Conservation (phyloP, 2,888 invertebrate genomes). For the Zelleria hepariella region DNA sequence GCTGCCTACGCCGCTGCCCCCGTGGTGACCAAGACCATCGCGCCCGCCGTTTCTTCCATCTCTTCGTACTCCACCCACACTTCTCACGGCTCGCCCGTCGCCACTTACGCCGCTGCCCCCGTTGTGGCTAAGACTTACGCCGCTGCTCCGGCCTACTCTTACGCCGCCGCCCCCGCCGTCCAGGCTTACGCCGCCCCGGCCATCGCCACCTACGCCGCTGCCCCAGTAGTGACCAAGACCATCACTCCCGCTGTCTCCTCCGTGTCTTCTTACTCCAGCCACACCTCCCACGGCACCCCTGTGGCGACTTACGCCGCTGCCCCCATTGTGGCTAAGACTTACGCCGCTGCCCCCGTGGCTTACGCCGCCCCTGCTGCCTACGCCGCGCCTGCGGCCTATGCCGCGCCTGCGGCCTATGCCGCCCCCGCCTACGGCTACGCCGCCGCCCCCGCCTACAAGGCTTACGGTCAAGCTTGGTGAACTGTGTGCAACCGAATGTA, state of each 20-base stretch:
- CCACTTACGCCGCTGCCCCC: constrained; percentile 28
- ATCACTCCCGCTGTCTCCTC: constrained; percentile 18
- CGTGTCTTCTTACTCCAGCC: constrained; percentile 36
- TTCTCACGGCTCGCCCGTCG: constrained; percentile 24
- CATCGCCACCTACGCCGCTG: constrained; percentile 24
- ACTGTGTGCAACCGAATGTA: constrained; percentile 1
- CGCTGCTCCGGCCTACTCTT: constrained; percentile 19
- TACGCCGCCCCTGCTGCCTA: constrained; percentile 12
- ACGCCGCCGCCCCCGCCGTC: constrained; percentile 33
- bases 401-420: constrained; percentile 17
- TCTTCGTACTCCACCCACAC: constrained; percentile 34
- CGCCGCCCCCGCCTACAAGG: constrained; percentile 12
- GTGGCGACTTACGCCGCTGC: constrained; percentile 51
- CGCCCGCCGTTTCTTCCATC: constrained; percentile 38
- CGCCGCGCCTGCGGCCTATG: no score
- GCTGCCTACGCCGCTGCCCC: constrained; percentile 26
- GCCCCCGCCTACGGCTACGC: constrained; percentile 18
- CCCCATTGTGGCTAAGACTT: constrained; percentile 36
- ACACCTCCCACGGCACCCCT: constrained; percentile 37
- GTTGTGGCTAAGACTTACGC: constrained; percentile 31
- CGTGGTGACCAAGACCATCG: constrained; percentile 9
- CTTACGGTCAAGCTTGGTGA: constrained; percentile 16
- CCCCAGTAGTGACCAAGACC: constrained; percentile 21
- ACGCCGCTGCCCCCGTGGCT: constrained; percentile 11
- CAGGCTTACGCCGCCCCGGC: constrained; percentile 33